Conservation (phyloP, 2,888 invertebrate species). For the Morpho achilles region DNA sequence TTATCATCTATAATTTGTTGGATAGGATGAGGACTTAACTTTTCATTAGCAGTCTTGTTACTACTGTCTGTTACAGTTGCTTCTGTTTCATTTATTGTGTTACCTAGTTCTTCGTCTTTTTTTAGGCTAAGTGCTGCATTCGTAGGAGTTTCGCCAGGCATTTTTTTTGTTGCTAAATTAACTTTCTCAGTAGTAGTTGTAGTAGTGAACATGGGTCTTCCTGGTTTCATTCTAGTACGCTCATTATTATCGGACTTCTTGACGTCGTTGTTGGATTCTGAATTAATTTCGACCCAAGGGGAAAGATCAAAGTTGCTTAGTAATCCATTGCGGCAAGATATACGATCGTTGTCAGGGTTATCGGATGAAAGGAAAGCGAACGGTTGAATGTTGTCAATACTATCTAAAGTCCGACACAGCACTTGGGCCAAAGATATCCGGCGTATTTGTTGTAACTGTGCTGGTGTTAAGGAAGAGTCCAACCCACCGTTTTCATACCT, state of each 20-base stretch:
- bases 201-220: constrained; percentile 35
- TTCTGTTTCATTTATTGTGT: constrained; percentile 39
- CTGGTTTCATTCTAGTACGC: constrained; percentile 22
- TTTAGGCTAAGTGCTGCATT: constrained; percentile 33
- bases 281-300: constrained; percentile 79
- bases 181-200: constrained; percentile 41
- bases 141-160: constrained; percentile 37
- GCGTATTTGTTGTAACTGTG: constrained; percentile 86
- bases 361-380: constrained; percentile 84
- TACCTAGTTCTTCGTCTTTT: constrained; percentile 36
- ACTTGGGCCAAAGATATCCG: constrained; percentile 85
- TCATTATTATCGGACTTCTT: constrained; percentile 49
- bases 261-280: constrained; percentile 57
- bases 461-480: constrained; percentile 86
- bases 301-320: constrained; percentile 80
- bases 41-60: constrained; percentile 25
- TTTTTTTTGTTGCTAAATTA: constrained; percentile 37
- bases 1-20: constrained; percentile 76
- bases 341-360: constrained; percentile 77
- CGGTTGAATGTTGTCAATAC: constrained; percentile 83
- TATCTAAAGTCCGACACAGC: constrained; percentile 82
- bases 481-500: constrained; percentile 88
- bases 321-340: constrained; percentile 76
- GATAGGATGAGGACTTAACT: constrained; percentile 38
- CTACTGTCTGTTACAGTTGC: constrained; percentile 34